Evolutionary conservation across 2,888 invertebrate genomes (phyloP).

Genomic region (Carterocephalus palaemon): DNA sequence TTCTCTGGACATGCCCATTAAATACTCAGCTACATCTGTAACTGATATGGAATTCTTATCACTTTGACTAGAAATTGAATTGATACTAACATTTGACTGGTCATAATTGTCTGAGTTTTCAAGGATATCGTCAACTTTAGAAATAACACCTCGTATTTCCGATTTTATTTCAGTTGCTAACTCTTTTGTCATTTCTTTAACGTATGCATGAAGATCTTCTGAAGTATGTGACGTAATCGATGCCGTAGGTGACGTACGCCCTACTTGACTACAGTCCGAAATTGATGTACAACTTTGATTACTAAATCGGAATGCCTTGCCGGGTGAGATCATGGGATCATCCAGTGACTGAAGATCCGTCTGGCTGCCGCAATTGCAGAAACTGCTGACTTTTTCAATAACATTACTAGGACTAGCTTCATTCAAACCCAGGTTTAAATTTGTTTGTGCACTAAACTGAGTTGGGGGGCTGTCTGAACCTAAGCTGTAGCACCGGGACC

Average conservation of each 20-base stretch:
- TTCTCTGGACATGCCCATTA: constrained; percentile 87
- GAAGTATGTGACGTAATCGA: constrained; percentile 76
- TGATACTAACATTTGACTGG: constrained; percentile 68
- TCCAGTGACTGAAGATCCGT: constrained; percentile 84
- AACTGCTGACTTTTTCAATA: constrained; percentile 60
- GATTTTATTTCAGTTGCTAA: constrained; percentile 89
- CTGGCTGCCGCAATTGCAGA: constrained; percentile 86
- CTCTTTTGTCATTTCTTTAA: constrained; percentile 87
- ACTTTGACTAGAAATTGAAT: constrained; percentile 79
- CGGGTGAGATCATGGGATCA: constrained; percentile 70
- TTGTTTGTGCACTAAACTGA: constrained; percentile 80
- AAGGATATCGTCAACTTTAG: constrained; percentile 87
- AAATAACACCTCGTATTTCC: constrained; percentile 88
- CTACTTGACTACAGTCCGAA: constrained; percentile 77
- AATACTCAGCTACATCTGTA: constrained; percentile 86
- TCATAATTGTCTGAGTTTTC: constrained; percentile 83
- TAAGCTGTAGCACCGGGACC: constrained; percentile 83
- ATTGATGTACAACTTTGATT: constrained; percentile 71
- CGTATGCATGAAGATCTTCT: constrained; percentile 85
- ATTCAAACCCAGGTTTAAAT: constrained; percentile 81
- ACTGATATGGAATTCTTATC: constrained; percentile 85
- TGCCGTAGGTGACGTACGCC: constrained; percentile 75
- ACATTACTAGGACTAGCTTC: constrained; percentile 66
- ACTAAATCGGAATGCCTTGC: constrained; percentile 66
- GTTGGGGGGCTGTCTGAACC: constrained; percentile 77